Percentiles rank a stretch among this genome's conserved stretches.
These are phyloP conservation scores for Bucorvus abyssinicus DNA, from an alignment of 2,797 vertebrate species.

Conservation along the genomic window DNA sequence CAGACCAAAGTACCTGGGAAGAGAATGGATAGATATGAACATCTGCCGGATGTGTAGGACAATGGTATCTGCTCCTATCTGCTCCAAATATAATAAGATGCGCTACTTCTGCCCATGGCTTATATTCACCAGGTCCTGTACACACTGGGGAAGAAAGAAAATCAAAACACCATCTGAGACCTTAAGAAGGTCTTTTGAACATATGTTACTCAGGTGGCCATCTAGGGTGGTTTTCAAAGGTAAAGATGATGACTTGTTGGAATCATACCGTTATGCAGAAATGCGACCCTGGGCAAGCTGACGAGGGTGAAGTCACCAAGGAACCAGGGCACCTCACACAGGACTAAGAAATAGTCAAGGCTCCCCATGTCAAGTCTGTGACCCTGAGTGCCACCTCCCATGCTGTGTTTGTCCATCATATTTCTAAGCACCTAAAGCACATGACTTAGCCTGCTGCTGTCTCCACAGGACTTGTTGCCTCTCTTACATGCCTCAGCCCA, in stretches of 20 bases:
- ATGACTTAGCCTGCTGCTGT: background rate
- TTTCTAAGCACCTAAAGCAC: background rate
- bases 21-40: background rate
- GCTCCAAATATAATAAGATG: background rate
- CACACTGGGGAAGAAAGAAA: background rate
- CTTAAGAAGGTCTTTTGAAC: background rate
- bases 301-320: background rate
- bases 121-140: background rate
- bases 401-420: rapidly evolving
- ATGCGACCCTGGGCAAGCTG: background rate
- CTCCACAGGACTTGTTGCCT: background rate
- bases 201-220: background rate
- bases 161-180: background rate
- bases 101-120: background rate
- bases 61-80: background rate
- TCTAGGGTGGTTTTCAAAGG: background rate
- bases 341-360: background rate
- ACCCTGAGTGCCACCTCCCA: background rate
- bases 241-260: background rate
- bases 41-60: background rate
- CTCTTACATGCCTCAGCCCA: background rate
- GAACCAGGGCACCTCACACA: background rate
- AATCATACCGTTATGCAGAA: background rate
- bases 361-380: background rate
- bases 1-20: background rate